Base-by-base conservation (phyloP, 1,140 invertebrate species). In the Zaprionus taronus region DNA sequence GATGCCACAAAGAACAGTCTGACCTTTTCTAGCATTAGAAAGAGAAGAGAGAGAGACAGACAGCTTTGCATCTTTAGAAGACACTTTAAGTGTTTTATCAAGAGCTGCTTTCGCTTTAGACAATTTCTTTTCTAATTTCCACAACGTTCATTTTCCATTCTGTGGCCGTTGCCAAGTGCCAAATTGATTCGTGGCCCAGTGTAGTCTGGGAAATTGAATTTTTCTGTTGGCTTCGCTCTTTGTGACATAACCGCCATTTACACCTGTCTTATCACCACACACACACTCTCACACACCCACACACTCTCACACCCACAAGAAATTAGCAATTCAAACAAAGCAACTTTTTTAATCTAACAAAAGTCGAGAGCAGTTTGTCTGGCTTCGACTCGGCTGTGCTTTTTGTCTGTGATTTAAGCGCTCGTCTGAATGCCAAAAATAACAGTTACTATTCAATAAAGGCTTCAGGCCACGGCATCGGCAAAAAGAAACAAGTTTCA, bases 161-260 rank as follows among this genome's bases (percentile, higher is more conserved):
- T 53, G 41, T 57, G 60, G 60, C 11, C 17, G 53, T 62, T 78
- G 81, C 71, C 64, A 72, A 60, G 74, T 51, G 44, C 36, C 62
- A 83, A 87, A 89, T 87, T 87, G 84, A 87, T 87, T 87, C 84
- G 84, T 81, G 80, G 84, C 72, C 58, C 70, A 71, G 64, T 15
- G 28, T 69, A 72, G 72, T 89, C n/a, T 83, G 34, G 9, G 38
- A 79, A 86, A 86, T 86, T 73, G 77, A 81, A 79, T 71, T 89
- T 66, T 76, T 47, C 64, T 79, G 67, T 65, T 26, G 60, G 6
- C 28, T 66, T 67, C 24, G 31, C 22, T 57, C 24, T 60, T 47
- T 47, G 44, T 24, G 17, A 11, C 65, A 49, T 67, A 70, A 49
- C 55, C 20, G 24, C 36, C 44, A 64, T 75, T 71, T 64, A 53